Conservation (phyloP, 2,113 vertebrate species). For the Elephas maximus region DNA sequence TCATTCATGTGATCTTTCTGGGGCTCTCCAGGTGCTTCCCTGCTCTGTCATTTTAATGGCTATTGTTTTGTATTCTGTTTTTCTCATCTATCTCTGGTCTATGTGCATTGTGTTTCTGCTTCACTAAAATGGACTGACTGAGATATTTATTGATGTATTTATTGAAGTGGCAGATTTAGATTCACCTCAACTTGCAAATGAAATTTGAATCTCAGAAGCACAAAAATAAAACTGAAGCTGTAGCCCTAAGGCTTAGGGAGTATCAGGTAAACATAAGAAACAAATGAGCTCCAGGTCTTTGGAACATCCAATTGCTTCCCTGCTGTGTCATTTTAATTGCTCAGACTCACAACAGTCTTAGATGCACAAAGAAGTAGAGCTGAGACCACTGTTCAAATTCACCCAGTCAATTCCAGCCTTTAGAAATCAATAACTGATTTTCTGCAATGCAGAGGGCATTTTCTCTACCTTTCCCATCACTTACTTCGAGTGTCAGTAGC, state of each 20-base stretch:
- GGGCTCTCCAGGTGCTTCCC: background rate
- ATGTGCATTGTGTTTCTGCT: background rate
- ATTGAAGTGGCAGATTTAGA: constrained; percentile 20
- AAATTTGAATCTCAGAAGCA: background rate
- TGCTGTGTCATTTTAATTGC: too few species aligned
- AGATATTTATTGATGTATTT: constrained; percentile 1
- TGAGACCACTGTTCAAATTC: background rate
- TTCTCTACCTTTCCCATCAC: background rate
- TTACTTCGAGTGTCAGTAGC: background rate
- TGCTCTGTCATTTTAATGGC: background rate
- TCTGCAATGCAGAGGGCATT: background rate
- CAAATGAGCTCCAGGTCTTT: background rate
- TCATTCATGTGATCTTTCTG: background rate
- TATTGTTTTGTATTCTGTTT: constrained; percentile 11
- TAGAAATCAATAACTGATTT: background rate
- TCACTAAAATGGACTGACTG: constrained; percentile 31
- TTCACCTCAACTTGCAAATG: background rate
- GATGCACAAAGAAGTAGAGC: background rate
- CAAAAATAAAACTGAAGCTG: constrained; percentile 38
- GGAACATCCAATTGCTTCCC: background rate
- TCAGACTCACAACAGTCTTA: background rate
- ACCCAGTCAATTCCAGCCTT: background rate
- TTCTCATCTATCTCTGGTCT: constrained; percentile 10
- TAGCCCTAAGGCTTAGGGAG: background rate
- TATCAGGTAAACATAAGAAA: background rate